Evolutionary conservation across 2,797 vertebrate species (phyloP).

Genomic region (Hippopotamyrus pictus): DNA sequence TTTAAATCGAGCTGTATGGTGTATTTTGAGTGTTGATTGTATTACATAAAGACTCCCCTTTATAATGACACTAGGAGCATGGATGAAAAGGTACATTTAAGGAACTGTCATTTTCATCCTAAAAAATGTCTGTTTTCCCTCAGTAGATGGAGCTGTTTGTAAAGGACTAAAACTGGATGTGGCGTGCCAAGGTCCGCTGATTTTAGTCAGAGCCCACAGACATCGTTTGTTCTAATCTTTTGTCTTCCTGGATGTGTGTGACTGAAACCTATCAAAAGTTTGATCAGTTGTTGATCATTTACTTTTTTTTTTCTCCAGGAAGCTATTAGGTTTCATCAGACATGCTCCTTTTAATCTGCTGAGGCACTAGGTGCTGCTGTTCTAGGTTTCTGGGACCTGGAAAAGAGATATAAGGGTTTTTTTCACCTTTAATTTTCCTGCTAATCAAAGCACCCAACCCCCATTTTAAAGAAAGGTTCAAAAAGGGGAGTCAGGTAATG

Average conservation of each 20-base stretch:
- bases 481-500: constrained; percentile 12
- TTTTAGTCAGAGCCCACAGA: background rate
- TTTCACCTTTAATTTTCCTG: background rate
- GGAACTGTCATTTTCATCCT: background rate
- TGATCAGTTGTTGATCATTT: background rate
- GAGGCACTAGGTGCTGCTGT: constrained; percentile 5
- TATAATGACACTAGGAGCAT: constrained; percentile 9
- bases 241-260: background rate
- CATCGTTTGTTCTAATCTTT: background rate
- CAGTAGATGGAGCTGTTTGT: constrained; percentile 19
- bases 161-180: background rate
- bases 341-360: background rate
- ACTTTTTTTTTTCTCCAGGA: background rate
- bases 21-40: background rate
- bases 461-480: background rate
- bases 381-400: background rate
- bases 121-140: background rate
- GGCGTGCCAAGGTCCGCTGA: background rate
- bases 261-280: background rate
- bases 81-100: background rate
- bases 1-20: constrained; percentile 13
- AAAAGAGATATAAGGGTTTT: background rate
- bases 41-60: constrained; percentile 16
- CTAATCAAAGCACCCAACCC: background rate
- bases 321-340: constrained; percentile 4